Evolutionary conservation across 2,113 vertebrate genomes (phyloP).

Genomic region (Notiomystis cincta): DNA sequence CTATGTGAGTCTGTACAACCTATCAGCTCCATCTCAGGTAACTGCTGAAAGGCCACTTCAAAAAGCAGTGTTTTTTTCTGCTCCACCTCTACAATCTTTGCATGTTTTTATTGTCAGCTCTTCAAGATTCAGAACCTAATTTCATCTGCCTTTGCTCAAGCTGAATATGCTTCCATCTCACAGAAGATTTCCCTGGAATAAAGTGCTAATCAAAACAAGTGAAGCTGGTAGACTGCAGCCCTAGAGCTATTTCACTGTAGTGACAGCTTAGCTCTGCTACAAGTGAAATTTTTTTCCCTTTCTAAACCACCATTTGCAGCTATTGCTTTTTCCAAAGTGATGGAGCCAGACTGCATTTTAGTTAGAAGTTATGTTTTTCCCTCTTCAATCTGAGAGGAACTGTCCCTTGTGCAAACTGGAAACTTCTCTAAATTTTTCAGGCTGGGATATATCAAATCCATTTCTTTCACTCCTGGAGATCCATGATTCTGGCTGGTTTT

Average conservation of each 20-base stretch:
- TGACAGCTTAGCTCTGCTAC: background rate
- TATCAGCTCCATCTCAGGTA: background rate
- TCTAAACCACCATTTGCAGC: background rate
- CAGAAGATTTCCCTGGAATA: background rate
- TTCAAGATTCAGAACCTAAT: background rate
- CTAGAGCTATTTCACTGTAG: background rate
- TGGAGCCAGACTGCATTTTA: background rate
- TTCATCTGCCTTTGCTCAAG: background rate
- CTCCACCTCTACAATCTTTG: background rate
- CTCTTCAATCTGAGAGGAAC: background rate
- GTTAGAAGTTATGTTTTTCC: background rate
- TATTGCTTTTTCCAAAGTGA: background rate
- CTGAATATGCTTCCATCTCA: background rate
- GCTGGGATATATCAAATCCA: background rate
- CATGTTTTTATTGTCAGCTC: background rate
- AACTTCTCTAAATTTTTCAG: background rate
- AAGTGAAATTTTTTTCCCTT: background rate
- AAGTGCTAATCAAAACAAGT: background rate
- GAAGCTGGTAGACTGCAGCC: background rate
- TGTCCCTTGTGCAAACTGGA: background rate
- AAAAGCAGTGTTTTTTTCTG: background rate
- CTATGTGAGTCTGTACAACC: background rate
- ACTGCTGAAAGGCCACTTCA: background rate
- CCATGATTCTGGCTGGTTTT: background rate
- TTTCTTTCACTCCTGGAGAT: background rate